These are phyloP conservation scores for Chloroclystis v-ata DNA, from an alignment of 2,888 invertebrate genomes.

Conservation along the genomic window DNA sequence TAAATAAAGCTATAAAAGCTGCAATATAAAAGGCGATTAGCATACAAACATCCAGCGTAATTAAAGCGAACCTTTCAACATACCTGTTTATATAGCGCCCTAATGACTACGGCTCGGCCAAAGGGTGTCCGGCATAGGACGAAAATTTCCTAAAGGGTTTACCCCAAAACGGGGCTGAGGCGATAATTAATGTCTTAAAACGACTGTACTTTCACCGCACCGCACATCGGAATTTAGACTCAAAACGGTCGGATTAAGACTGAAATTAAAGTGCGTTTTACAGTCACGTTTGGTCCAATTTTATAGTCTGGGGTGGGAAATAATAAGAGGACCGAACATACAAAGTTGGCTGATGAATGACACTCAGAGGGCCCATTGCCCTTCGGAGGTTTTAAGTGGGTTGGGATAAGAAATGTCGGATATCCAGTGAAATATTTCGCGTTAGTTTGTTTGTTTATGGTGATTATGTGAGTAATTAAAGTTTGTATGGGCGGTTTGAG, in stretches of 20 bases:
- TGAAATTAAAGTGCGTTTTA: slow-evolving; percentile 25
- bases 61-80: slow-evolving; percentile 57
- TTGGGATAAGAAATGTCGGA: slow-evolving; percentile 75
- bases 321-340: slow-evolving; percentile 73
- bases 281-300: slow-evolving; percentile 66
- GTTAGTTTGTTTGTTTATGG: slow-evolving; percentile 43
- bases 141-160: slow-evolving; percentile 75
- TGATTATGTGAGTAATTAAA: slow-evolving; percentile 53
- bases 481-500: slow-evolving; percentile 43
- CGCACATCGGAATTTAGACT: slow-evolving; percentile 31
- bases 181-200: slow-evolving; percentile 74
- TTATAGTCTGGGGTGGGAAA: slow-evolving; percentile 73
- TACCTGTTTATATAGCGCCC: slow-evolving; percentile 63
- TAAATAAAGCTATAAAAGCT: background rate
- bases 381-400: slow-evolving; percentile 76
- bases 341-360: slow-evolving; percentile 77
- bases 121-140: slow-evolving; percentile 73
- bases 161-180: slow-evolving; percentile 67
- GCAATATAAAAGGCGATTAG: slow-evolving; percentile 28
- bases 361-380: slow-evolving; percentile 77
- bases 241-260: slow-evolving; percentile 31
- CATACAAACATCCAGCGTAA: slow-evolving; percentile 50
- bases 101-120: slow-evolving; percentile 69
- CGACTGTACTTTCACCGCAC: slow-evolving; percentile 52
- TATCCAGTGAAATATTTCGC: slow-evolving; percentile 69